Evolutionary conservation across 1,140 invertebrate genomes (phyloP), one percentile per base, ranked within the genome.

Genomic region (Proctacanthus coquilletti): DNA sequence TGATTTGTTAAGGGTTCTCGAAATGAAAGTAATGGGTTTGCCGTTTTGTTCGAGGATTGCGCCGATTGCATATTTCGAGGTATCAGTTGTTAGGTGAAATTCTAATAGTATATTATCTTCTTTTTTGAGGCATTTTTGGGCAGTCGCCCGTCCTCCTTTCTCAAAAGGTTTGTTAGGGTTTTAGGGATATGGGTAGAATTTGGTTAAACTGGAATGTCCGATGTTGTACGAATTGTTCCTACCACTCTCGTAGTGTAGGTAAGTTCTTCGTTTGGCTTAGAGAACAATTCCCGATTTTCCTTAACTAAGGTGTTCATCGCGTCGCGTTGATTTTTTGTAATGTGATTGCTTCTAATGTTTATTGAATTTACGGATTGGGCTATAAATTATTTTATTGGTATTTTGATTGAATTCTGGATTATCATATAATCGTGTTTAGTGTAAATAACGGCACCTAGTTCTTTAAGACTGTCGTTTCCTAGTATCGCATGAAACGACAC

Each of bases 1-100:
- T 18, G 45, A 36, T 14, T 39, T 35, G 20, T 35, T 49, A 8
- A 69, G 38, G 8, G 42, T 45, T 27, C 56, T 36, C 39, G 62
- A 63, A 5, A 58, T 60, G 46, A 64, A 66, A 3, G 48, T 52
- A 10, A 47, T 43, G 48, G 50, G 25, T 45, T 32, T 42, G 17
- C 18, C 41, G 3, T 36, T 37, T 39, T 49, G 45, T 3, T 21
- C 33, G 19, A 46, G 20, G 14, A 42, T 38, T 3, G 41, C 44
- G 2, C 41, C 41, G 36, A 42, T 5, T 9, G 37, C 41, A 21
- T 21, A 23, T 18, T 41, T 33, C 4, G 18, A 34, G 2, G 44
- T 38, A 20, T 43, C 41, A 5, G 44, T 45, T 2, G 44, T 43
- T 10, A 45, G 15, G 11, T 19, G 27, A 34, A 42, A 42, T 9